phyloP scores from a whole-genome alignment of 2,888 invertebrate genomes.

The Conistra vaccinii region DNA sequence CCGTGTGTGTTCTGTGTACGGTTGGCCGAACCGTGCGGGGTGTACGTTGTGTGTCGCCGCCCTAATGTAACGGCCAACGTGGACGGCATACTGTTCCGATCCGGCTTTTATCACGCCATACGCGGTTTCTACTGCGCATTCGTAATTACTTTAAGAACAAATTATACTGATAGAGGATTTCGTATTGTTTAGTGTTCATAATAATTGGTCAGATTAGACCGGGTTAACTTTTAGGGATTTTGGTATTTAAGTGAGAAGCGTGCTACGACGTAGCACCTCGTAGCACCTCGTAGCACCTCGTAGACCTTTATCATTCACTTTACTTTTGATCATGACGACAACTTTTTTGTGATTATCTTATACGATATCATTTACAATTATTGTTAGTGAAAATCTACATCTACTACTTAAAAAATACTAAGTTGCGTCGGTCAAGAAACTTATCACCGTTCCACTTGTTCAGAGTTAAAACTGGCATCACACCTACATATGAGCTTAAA shows the following conservation, averaged over 20 bases:
- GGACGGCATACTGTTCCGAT: slow-evolving; percentile 78
- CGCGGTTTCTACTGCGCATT: slow-evolving; percentile 74
- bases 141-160: slow-evolving; percentile 79
- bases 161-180: slow-evolving; percentile 73
- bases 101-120: slow-evolving; percentile 78
- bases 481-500: background rate
- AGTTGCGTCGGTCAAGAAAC: background rate
- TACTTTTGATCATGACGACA: too few relatives aligned
- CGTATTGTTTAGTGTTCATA: slow-evolving; percentile 55
- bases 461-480: background rate
- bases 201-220: slow-evolving; percentile 31
- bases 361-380: background rate
- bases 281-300: slow-evolving; percentile 13
- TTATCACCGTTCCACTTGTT: background rate
- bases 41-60: slow-evolving; percentile 68
- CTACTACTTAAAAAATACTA: background rate
- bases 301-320: background rate
- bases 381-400: background rate
- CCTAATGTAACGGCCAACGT: slow-evolving; percentile 82
- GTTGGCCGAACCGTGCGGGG: slow-evolving; percentile 65
- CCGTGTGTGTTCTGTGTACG: slow-evolving; percentile 41
- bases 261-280: slow-evolving; percentile 16
- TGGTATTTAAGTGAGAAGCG: background rate
- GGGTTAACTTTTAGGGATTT: slow-evolving; percentile 5
- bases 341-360: background rate